Evolutionary conservation across 2,113 vertebrate genomes (phyloP), one percentile per base, ranked within the genome.

Genomic region (Natator depressus): DNA sequence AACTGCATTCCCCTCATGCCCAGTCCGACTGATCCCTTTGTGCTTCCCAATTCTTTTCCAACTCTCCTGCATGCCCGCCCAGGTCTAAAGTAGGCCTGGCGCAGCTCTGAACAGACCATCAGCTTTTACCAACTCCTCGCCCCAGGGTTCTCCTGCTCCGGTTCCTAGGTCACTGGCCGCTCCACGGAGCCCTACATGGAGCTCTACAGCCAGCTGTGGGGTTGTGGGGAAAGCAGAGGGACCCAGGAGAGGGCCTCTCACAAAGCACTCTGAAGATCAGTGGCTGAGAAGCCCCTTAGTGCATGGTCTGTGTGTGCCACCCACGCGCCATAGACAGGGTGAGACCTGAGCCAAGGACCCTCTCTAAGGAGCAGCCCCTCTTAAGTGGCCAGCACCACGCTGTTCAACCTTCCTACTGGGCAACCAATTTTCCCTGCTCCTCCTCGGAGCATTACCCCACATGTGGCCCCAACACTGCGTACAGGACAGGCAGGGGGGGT

Each of bases 391-490:
- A 27, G 38, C 42, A 14, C 5, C 17, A 14, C 8, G 24, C 42
- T 24, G 19, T 9, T 76, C 10, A 24, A 42, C 38, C 75, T 76
- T 76, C 25, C 24, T 24, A 24, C n/a, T 10, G n/a, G n/a, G 31
- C 8, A 19, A 38, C 75, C 3, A 42, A 76, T 38, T 38, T 72
- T 17, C 14, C 19, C 35, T 38, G 62, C 65, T 38, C 65, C n/a
- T 72, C 17, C 75, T 47, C 11, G 0, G 72, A 25, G 38, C 17
- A 8, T 3, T 22, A 46, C 19, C 35, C 19, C 27, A 29, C 3
- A 3, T 54, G 22, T 3, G 4, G 19, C 22, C 47, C 59, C 8
- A 25, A 20, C 4, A 5, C 22, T 1, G 5, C 11, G 2, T n/a
- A 22, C 20, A 22, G 69, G n/a, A 5, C 10, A 10, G 11, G 22